Conservation (phyloP, 2,888 invertebrate species). For the Sarcophaga caerulescens region DNA sequence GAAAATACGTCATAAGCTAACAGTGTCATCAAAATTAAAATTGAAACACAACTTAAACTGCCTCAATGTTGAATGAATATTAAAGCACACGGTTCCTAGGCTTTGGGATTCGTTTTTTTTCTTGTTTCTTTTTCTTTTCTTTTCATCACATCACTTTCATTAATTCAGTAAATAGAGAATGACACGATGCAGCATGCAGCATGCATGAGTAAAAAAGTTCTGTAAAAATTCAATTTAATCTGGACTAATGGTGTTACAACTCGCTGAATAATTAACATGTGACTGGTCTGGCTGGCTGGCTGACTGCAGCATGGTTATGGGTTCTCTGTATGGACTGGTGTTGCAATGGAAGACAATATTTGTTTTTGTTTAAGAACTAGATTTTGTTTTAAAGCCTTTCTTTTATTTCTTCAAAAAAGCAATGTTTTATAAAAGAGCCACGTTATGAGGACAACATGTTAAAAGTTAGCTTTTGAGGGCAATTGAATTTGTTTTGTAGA, state of each 20-base stretch:
- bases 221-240: conserved; percentile 50
- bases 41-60: neutral
- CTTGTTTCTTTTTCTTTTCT: neutral
- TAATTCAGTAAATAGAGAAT: conserved; percentile 47
- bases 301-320: too few species aligned
- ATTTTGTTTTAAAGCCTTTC: too few species aligned
- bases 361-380: too few species aligned
- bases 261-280: conserved; percentile 58
- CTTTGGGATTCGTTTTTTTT: neutral
- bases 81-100: neutral
- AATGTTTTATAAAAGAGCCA: too few species aligned
- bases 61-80: neutral
- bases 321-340: neutral
- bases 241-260: conserved; percentile 59
- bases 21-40: neutral
- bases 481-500: too few species aligned
- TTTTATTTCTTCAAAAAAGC: too few species aligned
- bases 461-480: too few species aligned
- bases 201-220: conserved; percentile 16
- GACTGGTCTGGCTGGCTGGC: neutral
- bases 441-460: too few species aligned
- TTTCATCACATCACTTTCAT: conserved; percentile 37
- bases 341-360: too few species aligned
- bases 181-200: conserved; percentile 41
- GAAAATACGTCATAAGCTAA: conserved; percentile 9